Base-by-base conservation (phyloP, 2,888 invertebrate species). In the Pteria penguin region DNA sequence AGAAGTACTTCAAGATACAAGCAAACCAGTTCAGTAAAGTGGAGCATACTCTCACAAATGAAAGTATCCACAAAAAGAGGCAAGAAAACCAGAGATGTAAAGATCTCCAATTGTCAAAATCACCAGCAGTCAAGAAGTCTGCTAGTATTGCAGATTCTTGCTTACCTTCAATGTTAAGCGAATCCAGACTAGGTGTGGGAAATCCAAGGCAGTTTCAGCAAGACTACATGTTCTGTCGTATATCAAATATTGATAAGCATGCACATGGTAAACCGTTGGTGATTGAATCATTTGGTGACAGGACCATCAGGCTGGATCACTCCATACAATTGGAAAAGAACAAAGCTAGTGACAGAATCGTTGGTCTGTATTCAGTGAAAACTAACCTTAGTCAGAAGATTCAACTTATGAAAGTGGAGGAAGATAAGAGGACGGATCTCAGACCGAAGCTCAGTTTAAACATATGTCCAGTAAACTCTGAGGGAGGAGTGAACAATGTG, bases 1-100 rank as follows among this genome's bases (percentile, higher is more conserved):
- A 89, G 69, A 81, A 84, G 54, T 90, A 90, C 73, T 90, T 89
- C 79, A 86, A 86, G 62, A 89, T 90, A 67, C 83, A 88, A 24
- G 86, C 89, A n/a, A 82, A 84, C 54, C 86, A 86, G 27, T 76
- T 75, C n/a, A 68, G 76, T 14, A 86, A 76, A 63, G 76, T 72
- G 14, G 76, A 78, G 52, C 80, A 76, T 67, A 80, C 82, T 54
- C 76, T 90, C 4, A 90, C 90, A 32, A 84, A 71, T 36, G 88
- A 89, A 63, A 81, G 75, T 2, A 86, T 90, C 24, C 73, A 76
- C 29, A 81, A 79, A 52, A 84, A 85, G 62, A 78, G 83, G 71
- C 81, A 82, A 32, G 88, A 88, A 66, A 69, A 72, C 33, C 81
- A 84, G 66, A 75, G 88, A 63, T 68, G 80, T 33, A 72, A 78